Conservation (phyloP, 1,140 invertebrate genomes). For the Hypsibius dujardini region DNA sequence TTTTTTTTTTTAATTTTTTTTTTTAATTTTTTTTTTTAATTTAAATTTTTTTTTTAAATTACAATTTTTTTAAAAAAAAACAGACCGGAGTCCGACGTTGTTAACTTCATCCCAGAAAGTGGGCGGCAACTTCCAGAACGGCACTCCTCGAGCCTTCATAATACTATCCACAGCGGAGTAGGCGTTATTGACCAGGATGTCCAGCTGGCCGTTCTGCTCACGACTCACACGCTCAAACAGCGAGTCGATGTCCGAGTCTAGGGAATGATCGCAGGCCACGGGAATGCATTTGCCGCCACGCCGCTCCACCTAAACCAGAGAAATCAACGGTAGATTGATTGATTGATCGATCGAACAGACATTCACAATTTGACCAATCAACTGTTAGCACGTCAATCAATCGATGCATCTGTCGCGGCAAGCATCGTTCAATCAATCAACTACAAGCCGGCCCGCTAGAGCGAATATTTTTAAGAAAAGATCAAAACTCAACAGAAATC, state of each 20-base stretch:
- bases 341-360: too few species aligned
- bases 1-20: background rate
- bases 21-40: background rate
- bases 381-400: too few species aligned
- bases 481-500: too few species aligned
- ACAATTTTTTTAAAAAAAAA: conserved; percentile 11
- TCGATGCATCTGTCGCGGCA: too few species aligned
- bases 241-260: conserved; percentile 31
- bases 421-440: too few species aligned
- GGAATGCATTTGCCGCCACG: conserved; percentile 32
- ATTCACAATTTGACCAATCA: too few species aligned
- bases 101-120: conserved; percentile 33
- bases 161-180: conserved; percentile 31
- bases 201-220: conserved; percentile 33
- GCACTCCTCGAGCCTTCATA: background rate
- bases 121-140: conserved; percentile 20
- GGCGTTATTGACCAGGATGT: conserved; percentile 38
- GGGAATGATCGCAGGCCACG: conserved; percentile 34
- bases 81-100: conserved; percentile 33
- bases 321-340: too few species aligned
- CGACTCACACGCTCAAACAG: conserved; percentile 33
- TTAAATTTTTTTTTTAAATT: conserved; percentile 16
- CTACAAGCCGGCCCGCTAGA: too few species aligned
- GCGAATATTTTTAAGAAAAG: too few species aligned
- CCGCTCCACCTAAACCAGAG: conserved; percentile 24